phyloP scores from a whole-genome alignment of 35 echinoderm and acorn worm species.

The Stichopus chloronotus region DNA sequence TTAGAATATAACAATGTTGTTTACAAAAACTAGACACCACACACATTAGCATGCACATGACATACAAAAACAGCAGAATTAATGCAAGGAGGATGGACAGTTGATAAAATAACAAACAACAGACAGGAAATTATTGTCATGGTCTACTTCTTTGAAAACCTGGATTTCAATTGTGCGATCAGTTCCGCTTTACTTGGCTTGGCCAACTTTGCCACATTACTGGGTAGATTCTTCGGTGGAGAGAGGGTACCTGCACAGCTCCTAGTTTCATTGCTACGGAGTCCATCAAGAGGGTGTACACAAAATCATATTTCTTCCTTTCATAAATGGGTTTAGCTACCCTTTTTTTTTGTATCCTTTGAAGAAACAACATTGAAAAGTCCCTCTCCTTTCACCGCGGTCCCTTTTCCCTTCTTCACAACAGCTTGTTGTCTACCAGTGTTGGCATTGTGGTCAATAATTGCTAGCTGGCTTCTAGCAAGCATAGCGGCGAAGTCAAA shows the following conservation, averaged over 20 bases:
- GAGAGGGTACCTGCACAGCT: neutral
- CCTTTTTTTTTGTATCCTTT: slow-evolving; percentile 44
- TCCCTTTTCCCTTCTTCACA: neutral
- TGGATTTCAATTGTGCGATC: neutral
- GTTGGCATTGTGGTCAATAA: slow-evolving; percentile 68
- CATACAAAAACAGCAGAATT: too few relatives aligned
- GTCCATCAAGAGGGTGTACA: slow-evolving; percentile 14
- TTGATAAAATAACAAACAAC: too few relatives aligned
- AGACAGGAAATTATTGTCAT: too few relatives aligned
- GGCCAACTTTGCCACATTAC: neutral
- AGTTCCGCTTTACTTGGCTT: neutral
- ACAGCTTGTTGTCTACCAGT: slow-evolving; percentile 31
- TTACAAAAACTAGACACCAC: too few relatives aligned
- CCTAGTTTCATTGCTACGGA: neutral
- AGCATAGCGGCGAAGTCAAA: slow-evolving; percentile 49
- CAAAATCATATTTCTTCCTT: slow-evolving; percentile 3
- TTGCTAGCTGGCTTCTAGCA: slow-evolving; percentile 47
- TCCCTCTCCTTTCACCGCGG: neutral
- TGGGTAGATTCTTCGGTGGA: neutral
- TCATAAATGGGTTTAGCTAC: slow-evolving; percentile 57
- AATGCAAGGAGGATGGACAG: too few relatives aligned
- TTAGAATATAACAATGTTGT: too few relatives aligned
- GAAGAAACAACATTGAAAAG: slow-evolving; percentile 25
- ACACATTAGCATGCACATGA: too few relatives aligned
- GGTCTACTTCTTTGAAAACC: too few relatives aligned